phyloP scores from a whole-genome alignment of 2,888 invertebrate genomes.

The Odontocolon sp. region DNA sequence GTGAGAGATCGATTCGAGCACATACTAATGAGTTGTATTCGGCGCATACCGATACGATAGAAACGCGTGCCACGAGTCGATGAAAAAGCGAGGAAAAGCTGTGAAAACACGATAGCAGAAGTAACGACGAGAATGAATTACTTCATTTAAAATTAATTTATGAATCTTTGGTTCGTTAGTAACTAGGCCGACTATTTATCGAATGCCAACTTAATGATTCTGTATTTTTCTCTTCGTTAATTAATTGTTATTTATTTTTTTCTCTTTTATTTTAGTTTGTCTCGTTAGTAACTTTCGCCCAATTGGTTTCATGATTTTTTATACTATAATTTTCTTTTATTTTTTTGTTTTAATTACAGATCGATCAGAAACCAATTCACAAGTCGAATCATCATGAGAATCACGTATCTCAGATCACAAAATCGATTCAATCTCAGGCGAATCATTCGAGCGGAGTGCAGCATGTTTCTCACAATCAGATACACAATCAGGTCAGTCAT shows the following conservation, averaged over 20 bases:
- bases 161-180: not conserved
- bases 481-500: slow-evolving; percentile 70
- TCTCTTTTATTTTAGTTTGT: not conserved
- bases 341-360: slow-evolving; percentile 63
- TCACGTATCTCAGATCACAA: slow-evolving; percentile 78
- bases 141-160: not conserved
- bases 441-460: slow-evolving; percentile 67
- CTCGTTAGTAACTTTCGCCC: not conserved
- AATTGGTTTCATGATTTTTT: not conserved
- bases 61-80: slow-evolving; percentile 59
- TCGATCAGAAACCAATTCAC: slow-evolving; percentile 77
- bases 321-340: slow-evolving; percentile 1
- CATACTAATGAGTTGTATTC: slow-evolving; percentile 4
- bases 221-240: not conserved
- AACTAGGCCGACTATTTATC: slow-evolving; percentile 4
- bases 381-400: slow-evolving; percentile 77
- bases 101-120: slow-evolving; percentile 15
- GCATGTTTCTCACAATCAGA: slow-evolving; percentile 72
- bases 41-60: slow-evolving; percentile 44
- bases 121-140: slow-evolving; percentile 19
- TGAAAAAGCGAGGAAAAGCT: slow-evolving; percentile 34
- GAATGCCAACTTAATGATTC: not conserved
- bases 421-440: slow-evolving; percentile 77
- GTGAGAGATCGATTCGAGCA: slow-evolving; percentile 65
- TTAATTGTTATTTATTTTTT: not conserved